A percentile compares a stretch with the other conserved stretches of the same genome.
phyloP scores from a whole-genome alignment of 2,888 invertebrate genomes.

The Netelia inedita region DNA sequence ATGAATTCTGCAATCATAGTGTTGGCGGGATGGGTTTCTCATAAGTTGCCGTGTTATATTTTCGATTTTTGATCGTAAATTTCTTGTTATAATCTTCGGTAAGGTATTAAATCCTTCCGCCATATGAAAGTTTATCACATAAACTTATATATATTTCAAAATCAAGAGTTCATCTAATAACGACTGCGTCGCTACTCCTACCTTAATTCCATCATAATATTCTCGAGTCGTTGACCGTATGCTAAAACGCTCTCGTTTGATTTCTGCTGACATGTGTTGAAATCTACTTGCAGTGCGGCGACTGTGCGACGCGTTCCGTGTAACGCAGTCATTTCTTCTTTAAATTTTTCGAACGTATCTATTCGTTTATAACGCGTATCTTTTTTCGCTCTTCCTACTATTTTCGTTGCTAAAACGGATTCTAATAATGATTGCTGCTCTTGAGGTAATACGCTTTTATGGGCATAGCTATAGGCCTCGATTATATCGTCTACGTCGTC shows the following conservation, averaged over 20 bases:
- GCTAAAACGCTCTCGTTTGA: not conserved
- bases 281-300: conserved; percentile 8
- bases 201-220: conserved; percentile 13
- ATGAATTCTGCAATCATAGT: no score
- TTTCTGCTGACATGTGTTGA: conserved; percentile 7
- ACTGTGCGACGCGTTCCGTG: not conserved
- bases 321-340: not conserved
- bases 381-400: conserved; percentile 3
- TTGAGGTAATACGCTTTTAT: not conserved
- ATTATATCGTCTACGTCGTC: conserved; percentile 35
- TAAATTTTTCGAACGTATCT: not conserved
- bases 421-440: not conserved
- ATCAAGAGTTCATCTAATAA: no score
- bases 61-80: no score
- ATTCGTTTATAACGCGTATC: conserved; percentile 8
- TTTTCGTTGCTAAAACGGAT: conserved; percentile 14
- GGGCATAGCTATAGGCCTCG: conserved; percentile 10
- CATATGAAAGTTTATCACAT: no score
- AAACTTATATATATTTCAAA: no score
- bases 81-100: no score
- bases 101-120: no score
- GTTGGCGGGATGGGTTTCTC: no score
- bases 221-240: not conserved
- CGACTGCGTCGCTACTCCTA: no score
- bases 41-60: no score